These are phyloP conservation scores for Platanista minor DNA, from an alignment of 2,113 vertebrate species.

Conservation along the genomic window DNA sequence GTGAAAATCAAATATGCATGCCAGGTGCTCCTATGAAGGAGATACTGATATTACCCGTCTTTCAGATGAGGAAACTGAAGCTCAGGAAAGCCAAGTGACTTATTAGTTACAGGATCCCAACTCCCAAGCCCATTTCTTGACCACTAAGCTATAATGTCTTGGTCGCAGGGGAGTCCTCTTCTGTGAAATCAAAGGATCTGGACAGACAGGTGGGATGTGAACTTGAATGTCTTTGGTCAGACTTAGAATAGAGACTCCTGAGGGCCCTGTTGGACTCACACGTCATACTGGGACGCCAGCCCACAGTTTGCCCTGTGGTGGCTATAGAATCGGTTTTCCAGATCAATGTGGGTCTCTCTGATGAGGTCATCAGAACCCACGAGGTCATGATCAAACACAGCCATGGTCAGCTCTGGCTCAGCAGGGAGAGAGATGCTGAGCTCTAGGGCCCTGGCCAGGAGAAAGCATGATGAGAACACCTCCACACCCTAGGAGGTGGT, in stretches of 20 bases:
- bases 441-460: slow-evolving; percentile 88
- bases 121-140: background rate
- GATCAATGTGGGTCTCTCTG: slow-evolving; percentile 90
- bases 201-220: background rate
- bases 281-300: slow-evolving; percentile 87
- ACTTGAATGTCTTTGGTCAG: background rate
- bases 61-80: background rate
- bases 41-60: background rate
- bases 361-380: slow-evolving; percentile 92
- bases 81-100: background rate
- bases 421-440: slow-evolving; percentile 90
- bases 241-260: background rate
- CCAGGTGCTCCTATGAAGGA: background rate
- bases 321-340: slow-evolving; percentile 96
- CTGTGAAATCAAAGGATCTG: background rate
- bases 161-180: background rate
- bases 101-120: background rate
- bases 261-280: slow-evolving; percentile 79
- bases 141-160: background rate
- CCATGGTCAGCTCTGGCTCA: slow-evolving; percentile 89
- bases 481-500: background rate
- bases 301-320: slow-evolving; percentile 90
- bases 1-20: background rate
- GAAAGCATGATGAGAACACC: background rate
- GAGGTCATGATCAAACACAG: slow-evolving; percentile 91